Evolutionary conservation across 2,113 vertebrate genomes (phyloP).

Genomic region (Microcebus lehilahytsara): DNA sequence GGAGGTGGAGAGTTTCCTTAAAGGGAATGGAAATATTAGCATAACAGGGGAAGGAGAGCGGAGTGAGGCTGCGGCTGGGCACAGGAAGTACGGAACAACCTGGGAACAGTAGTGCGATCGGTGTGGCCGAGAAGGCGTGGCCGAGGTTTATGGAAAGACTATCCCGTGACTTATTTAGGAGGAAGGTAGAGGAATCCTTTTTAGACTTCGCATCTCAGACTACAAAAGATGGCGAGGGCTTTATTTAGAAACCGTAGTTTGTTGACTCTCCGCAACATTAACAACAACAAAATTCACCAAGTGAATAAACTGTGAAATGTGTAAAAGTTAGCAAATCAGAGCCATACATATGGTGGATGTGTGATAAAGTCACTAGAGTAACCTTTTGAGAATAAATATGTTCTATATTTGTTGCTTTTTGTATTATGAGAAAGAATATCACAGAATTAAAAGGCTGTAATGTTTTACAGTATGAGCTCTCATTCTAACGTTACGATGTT

Average conservation of each 20-base stretch:
- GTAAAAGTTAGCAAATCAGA: not conserved
- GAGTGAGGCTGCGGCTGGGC: too few relatives aligned
- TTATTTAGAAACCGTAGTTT: not conserved
- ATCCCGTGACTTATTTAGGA: too few relatives aligned
- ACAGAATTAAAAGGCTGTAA: not conserved
- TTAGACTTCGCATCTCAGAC: not conserved
- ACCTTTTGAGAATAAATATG: accelerated
- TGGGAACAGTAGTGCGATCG: too few relatives aligned
- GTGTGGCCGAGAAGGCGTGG: not conserved
- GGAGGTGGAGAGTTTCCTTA: too few relatives aligned
- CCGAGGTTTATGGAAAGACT: not conserved
- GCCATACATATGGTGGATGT: accelerated
- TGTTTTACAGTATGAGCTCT: not conserved
- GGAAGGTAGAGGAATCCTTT: not conserved
- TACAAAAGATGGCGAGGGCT: too few relatives aligned
- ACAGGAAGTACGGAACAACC: accelerated
- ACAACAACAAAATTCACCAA: not conserved
- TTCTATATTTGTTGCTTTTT: not conserved
- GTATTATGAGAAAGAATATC: not conserved
- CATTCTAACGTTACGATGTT: not conserved
- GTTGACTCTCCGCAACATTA: not conserved
- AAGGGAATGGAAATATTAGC: not conserved
- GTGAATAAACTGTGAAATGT: not conserved
- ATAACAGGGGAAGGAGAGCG: accelerated
- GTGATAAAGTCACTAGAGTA: not conserved